Percentiles rank a stretch among this genome's conserved stretches.
These are phyloP conservation scores for Coendou prehensilis DNA, from an alignment of 2,797 vertebrate genomes.

Conservation along the genomic window DNA sequence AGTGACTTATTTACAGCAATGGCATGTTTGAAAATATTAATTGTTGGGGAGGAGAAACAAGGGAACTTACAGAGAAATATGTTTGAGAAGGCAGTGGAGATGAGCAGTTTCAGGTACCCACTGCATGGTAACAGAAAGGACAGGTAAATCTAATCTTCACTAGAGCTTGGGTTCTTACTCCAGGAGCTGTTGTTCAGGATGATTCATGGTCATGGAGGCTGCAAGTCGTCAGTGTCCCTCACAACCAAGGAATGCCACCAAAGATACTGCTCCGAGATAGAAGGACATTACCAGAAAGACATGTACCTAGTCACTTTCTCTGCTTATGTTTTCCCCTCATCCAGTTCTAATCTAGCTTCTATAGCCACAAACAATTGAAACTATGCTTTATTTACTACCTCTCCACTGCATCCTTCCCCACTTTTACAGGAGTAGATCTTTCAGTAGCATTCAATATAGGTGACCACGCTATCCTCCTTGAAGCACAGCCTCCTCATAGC, in stretches of 20 bases:
- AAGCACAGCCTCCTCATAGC: not conserved
- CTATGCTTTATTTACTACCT: not conserved
- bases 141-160: not conserved
- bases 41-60: not conserved
- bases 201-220: not conserved
- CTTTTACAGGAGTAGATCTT: not conserved
- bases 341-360: not conserved
- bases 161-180: not conserved
- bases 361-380: not conserved
- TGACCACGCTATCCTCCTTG: not conserved
- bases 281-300: not conserved
- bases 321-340: not conserved
- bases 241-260: not conserved
- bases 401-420: not conserved
- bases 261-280: not conserved
- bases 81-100: not conserved
- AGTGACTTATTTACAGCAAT: constrained; percentile 24
- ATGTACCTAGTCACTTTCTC: not conserved
- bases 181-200: not conserved
- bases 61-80: not conserved
- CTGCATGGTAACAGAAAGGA: not conserved
- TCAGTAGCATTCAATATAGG: not conserved
- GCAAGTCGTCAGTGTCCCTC: not conserved
- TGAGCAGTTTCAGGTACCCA: not conserved
- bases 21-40: not conserved